phyloP scores from a whole-genome alignment of 1,140 invertebrate genomes.

The Apis laboriosa region DNA sequence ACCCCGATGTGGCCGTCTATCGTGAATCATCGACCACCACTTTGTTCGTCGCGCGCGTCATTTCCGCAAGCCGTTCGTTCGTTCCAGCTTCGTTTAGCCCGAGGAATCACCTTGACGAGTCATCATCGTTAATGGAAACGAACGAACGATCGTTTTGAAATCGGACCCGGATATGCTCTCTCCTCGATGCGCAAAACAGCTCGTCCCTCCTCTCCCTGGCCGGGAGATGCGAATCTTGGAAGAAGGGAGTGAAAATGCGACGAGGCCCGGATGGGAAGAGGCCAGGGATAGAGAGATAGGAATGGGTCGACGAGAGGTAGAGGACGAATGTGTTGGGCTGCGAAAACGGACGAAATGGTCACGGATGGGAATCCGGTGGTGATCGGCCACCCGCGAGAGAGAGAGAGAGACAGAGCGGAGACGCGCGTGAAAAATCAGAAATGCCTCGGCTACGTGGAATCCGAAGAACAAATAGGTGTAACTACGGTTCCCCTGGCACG shows the following conservation, averaged over 20 bases:
- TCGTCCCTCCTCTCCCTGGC: too few relatives aligned
- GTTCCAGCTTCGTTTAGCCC: slow-evolving; percentile 25
- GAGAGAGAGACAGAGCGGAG: background rate
- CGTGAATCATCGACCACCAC: slow-evolving; percentile 45
- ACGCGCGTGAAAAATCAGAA: slow-evolving; percentile 65
- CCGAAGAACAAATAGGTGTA: slow-evolving; percentile 50
- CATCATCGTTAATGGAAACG: slow-evolving; percentile 43
- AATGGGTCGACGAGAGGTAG: background rate
- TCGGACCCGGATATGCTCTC: background rate
- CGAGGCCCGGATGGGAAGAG: background rate
- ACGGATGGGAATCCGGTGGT: slow-evolving; percentile 24
- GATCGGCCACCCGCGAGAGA: slow-evolving; percentile 45
- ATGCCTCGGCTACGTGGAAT: slow-evolving; percentile 51
- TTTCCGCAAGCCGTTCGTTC: slow-evolving; percentile 54
- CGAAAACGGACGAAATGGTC: slow-evolving; percentile 31
- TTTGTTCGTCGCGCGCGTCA: slow-evolving; percentile 11
- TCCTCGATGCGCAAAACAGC: too few relatives aligned
- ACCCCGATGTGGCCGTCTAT: background rate
- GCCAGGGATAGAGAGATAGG: background rate
- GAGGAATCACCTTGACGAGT: slow-evolving; percentile 47
- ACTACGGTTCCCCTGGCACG: slow-evolving; percentile 17
- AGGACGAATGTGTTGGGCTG: background rate
- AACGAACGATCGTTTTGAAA: slow-evolving; percentile 27
- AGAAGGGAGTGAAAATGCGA: too few relatives aligned
- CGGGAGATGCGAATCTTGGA: too few relatives aligned